Percentiles rank a stretch among this genome's conserved stretches.
Conservation (phyloP, 2,113 vertebrate genomes). For the Engystomops pustulosus region DNA sequence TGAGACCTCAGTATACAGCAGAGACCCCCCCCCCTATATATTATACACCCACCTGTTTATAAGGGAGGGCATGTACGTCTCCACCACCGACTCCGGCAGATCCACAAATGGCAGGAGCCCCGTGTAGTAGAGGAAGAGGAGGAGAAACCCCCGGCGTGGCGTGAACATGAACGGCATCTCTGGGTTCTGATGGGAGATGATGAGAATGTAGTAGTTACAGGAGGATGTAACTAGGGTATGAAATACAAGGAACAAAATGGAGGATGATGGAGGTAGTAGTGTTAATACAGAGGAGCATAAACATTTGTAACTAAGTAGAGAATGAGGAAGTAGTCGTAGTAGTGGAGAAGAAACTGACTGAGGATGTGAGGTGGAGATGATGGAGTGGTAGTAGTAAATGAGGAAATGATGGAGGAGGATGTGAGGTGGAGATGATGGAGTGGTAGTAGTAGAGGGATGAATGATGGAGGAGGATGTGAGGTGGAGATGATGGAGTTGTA, state of each 20-base stretch:
- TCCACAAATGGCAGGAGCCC: conserved; percentile 83
- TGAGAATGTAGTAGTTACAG: not conserved
- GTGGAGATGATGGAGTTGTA: not conserved
- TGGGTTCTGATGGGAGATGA: conserved; percentile 71
- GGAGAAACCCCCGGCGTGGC: conserved; percentile 57
- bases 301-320: too few species aligned
- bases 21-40: not conserved
- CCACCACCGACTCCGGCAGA: conserved; percentile 78
- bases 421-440: too few species aligned
- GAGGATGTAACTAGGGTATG: too few species aligned
- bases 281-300: too few species aligned
- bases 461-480: not conserved
- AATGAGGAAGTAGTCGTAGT: too few species aligned
- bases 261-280: not conserved
- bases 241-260: too few species aligned
- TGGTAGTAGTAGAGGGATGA: too few species aligned
- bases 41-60: conserved; percentile 76
- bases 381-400: too few species aligned
- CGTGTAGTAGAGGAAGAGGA: conserved; percentile 80
- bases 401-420: too few species aligned
- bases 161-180: conserved; percentile 82
- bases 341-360: too few species aligned
- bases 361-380: too few species aligned
- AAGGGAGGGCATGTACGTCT: conserved; percentile 79
- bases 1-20: not conserved